Percentiles rank a stretch among this genome's conserved stretches.
phyloP scores from a whole-genome alignment of 2,888 invertebrate genomes.

The Alloscopus bannaensis region DNA sequence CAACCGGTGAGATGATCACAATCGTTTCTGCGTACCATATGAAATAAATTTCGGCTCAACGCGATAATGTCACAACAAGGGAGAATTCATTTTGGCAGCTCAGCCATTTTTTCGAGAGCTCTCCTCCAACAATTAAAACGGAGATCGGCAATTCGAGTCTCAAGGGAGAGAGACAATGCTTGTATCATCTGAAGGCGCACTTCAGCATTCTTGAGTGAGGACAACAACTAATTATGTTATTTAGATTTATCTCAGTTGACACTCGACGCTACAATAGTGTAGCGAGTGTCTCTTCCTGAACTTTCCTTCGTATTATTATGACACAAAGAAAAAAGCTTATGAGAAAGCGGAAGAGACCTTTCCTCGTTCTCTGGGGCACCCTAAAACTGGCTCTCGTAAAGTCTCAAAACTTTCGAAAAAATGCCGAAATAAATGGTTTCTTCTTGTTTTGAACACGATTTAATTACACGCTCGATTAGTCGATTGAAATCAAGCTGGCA shows the following conservation, averaged over 20 bases:
- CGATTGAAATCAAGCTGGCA: background rate
- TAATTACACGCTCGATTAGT: conserved; percentile 15
- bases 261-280: no score
- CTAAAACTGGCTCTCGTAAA: conserved; percentile 3
- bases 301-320: no score
- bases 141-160: conserved; percentile 7
- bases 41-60: conserved; percentile 7
- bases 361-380: conserved; percentile 7
- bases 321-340: no score
- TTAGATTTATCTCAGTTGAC: conserved; percentile 17
- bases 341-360: conserved; percentile 14
- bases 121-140: conserved; percentile 19
- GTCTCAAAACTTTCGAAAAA: no score
- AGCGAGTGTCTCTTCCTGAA: no score
- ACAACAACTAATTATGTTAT: conserved; percentile 40
- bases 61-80: conserved; percentile 24
- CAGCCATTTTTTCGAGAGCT: no score
- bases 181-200: background rate
- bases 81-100: conserved; percentile 28
- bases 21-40: no score
- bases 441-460: conserved; percentile 3
- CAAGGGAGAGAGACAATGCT: background rate
- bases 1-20: no score
- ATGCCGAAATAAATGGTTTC: background rate
- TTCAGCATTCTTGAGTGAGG: conserved; percentile 29